Percentiles rank a stretch among this genome's conserved stretches.
These are phyloP conservation scores for Dryobotodes eremita DNA, from an alignment of 2,888 invertebrate genomes.

Conservation along the genomic window DNA sequence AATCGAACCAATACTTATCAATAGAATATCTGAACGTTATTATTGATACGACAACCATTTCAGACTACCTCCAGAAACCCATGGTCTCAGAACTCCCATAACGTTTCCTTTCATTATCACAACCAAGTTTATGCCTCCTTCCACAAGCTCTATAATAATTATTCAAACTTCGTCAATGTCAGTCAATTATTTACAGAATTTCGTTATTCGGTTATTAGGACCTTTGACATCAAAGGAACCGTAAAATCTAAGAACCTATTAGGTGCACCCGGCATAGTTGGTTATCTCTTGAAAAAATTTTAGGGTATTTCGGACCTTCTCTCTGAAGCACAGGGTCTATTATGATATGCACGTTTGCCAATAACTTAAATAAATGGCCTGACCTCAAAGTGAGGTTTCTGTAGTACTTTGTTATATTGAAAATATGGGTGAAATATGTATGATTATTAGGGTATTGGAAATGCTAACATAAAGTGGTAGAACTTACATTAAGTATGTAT, in stretches of 20 bases:
- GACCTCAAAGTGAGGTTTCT: slow-evolving; percentile 32
- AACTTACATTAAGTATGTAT: neutral
- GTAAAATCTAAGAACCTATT: slow-evolving; percentile 65
- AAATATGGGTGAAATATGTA: slow-evolving; percentile 27
- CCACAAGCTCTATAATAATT: slow-evolving; percentile 21
- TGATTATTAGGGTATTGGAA: slow-evolving; percentile 19
- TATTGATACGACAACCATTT: neutral
- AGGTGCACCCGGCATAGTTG: slow-evolving; percentile 55
- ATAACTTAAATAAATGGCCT: slow-evolving; percentile 23
- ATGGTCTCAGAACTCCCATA: neutral
- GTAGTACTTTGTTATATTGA: slow-evolving; percentile 9
- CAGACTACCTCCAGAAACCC: neutral
- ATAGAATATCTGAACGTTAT: neutral
- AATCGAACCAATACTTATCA: neutral
- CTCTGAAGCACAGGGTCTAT: fast-evolving
- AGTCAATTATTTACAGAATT: slow-evolving; percentile 63
- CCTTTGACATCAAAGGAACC: slow-evolving; percentile 55
- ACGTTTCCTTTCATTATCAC: neutral
- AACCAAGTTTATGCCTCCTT: neutral
- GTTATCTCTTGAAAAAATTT: slow-evolving; percentile 3
- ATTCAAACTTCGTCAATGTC: slow-evolving; percentile 58
- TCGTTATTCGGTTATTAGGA: slow-evolving; percentile 57
- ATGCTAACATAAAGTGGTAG: slow-evolving; percentile 17
- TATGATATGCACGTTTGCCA: neutral
- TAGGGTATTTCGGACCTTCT: slow-evolving; percentile 27